Evolutionary conservation across 2,113 vertebrate genomes (phyloP).

Genomic region (Pterocles gutturalis): DNA sequence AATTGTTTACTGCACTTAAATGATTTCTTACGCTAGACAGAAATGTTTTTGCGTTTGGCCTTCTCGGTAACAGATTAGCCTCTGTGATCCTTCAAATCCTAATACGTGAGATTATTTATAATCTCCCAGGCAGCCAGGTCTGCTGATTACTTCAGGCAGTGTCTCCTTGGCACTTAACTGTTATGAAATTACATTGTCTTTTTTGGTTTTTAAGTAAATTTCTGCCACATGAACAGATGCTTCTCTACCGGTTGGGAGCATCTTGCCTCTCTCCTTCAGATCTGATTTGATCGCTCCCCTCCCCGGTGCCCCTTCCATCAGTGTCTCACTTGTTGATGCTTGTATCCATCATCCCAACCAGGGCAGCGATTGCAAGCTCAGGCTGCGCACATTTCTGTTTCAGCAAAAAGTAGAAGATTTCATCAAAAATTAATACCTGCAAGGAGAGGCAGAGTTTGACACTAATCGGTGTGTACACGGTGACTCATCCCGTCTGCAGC

Average conservation of each 20-base stretch:
- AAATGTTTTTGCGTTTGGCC: slow-evolving; percentile 34
- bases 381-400: background rate
- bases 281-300: background rate
- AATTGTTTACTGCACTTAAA: background rate
- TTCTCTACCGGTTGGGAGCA: background rate
- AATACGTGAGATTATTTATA: slow-evolving; percentile 15
- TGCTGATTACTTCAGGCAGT: background rate
- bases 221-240: background rate
- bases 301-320: background rate
- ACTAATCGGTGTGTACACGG: background rate
- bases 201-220: background rate
- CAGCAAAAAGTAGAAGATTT: background rate
- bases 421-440: slow-evolving; percentile 16
- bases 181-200: background rate
- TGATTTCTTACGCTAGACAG: background rate
- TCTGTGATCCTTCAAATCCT: slow-evolving; percentile 11
- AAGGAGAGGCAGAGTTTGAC: slow-evolving; percentile 30
- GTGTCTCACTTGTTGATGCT: background rate
- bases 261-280: background rate
- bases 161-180: background rate
- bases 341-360: background rate
- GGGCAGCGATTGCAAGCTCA: background rate
- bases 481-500: slow-evolving; percentile 17
- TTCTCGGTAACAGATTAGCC: slow-evolving; percentile 46
- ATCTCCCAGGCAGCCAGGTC: background rate